A percentile compares a stretch with the other conserved stretches of the same genome.
Evolutionary conservation across 2,888 invertebrate genomes (phyloP).

Genomic region (Disparrhopalites patrizii): DNA sequence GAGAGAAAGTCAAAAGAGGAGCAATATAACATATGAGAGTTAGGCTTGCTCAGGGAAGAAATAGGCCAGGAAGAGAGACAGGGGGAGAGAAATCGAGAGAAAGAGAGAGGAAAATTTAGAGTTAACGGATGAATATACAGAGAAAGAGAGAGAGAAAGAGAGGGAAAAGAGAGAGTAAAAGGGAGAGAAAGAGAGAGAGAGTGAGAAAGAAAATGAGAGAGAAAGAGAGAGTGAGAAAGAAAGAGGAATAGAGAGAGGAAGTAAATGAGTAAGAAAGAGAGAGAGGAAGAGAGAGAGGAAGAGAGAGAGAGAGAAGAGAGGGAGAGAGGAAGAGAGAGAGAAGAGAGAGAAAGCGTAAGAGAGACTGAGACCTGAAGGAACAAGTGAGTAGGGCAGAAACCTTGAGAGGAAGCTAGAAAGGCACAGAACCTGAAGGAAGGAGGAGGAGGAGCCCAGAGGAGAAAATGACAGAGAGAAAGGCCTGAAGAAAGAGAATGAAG

Average conservation of each 20-base stretch:
- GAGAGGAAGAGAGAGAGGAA: background rate
- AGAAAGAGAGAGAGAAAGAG: background rate
- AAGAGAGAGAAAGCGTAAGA: too few species aligned
- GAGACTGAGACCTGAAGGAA: background rate
- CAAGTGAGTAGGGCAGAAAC: too few species aligned
- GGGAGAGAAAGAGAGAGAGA: background rate
- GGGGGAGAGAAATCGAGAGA: background rate
- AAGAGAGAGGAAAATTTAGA: too few species aligned
- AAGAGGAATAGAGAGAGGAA: background rate
- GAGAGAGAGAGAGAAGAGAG: slow-evolving; percentile 5
- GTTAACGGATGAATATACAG: background rate
- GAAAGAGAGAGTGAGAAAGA: background rate
- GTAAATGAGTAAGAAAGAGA: background rate
- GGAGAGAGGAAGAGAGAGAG: too few species aligned
- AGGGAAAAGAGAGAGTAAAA: background rate
- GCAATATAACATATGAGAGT: too few species aligned
- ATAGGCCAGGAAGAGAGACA: background rate
- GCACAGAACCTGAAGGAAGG: background rate
- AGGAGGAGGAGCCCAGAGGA: background rate
- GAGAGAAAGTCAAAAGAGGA: background rate
- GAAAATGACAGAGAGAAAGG: background rate
- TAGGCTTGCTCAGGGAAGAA: too few species aligned
- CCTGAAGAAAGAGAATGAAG: background rate
- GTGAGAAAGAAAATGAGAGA: background rate
- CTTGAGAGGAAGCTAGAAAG: background rate